phyloP scores from a whole-genome alignment of 2,797 vertebrate genomes.

The Helicolenus hilgendorfi region DNA sequence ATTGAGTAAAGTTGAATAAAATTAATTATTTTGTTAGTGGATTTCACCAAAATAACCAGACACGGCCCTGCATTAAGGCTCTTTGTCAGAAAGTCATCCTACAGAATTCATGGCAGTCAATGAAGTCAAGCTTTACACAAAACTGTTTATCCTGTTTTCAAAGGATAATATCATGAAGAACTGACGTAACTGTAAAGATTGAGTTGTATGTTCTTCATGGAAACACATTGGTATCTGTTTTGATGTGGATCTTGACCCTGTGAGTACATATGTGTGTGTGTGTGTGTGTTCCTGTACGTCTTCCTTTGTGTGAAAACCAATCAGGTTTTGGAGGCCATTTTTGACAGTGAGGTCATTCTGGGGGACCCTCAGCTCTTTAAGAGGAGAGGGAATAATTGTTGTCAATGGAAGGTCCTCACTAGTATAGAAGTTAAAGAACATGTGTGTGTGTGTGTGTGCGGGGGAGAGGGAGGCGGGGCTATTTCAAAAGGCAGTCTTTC shows the following conservation, averaged over 20 bases:
- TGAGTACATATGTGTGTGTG: neutral
- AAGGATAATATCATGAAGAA: neutral
- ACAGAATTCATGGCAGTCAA: neutral
- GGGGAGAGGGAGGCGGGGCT: conserved; percentile 11
- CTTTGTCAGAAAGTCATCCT: neutral
- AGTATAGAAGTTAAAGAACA: neutral
- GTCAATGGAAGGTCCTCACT: neutral
- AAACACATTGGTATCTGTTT: neutral
- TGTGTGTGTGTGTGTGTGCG: neutral
- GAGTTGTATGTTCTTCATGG: neutral
- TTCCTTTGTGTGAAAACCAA: neutral
- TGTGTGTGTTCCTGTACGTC: neutral
- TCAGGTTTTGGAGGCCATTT: neutral
- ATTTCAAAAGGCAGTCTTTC: conserved; percentile 55
- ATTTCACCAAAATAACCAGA: neutral
- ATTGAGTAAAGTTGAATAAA: neutral
- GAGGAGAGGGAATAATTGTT: neutral
- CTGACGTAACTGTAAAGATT: neutral
- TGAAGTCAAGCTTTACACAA: neutral
- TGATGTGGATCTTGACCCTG: neutral
- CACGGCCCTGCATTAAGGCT: neutral
- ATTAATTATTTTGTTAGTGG: neutral
- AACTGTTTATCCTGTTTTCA: neutral
- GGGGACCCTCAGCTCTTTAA: neutral
- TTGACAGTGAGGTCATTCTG: neutral